Base-by-base conservation (phyloP, 2,797 vertebrate species). In the Neoniphon sammara region DNA sequence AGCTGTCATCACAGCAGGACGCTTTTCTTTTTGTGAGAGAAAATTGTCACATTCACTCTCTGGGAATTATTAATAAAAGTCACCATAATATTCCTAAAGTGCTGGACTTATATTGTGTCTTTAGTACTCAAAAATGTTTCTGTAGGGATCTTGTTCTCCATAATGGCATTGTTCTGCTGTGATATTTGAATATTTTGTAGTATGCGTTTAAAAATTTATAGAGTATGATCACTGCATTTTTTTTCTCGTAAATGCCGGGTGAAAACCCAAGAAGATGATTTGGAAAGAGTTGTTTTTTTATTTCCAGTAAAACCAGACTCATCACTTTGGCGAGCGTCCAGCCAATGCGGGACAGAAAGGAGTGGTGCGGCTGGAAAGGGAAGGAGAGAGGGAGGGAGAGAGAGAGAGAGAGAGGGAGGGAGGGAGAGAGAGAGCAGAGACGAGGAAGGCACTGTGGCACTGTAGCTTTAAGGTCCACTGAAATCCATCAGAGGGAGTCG, bases 271-370 rank as follows among this genome's bases (percentile, higher is more conserved):
- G 47, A 46, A 31, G 47, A 21, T 66, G 65, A 14, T 47, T 76
- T 50, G 46, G 44, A 61, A 18, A 64, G 62, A 47, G 31, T 25
- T 7, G 53, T 20, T 36, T 67, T 80, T 61, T 78, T 72, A 27
- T 64, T 65, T 59, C 80, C 76, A 39, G 88, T 88, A 89, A 87
- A 68, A 81, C 81, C 75, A 61, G 81, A 85, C 86, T 91, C 91
- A 90, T 87, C 88, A 68, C 69, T 63, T 85, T 91, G 90, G 91
- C 87, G n/a, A 0, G 42, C 34, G 18, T 91, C 91, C 92, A 93
- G 85, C 82, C 83, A 83, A 87, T 90, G 87, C 88, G 75, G 85
- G 85, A 78, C 85, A 81, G 78, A 55, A 77, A 88, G 89, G 88
- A 89, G 91, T 88, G 89, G 85, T 86, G 70, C 30, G 7, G 67